Evolutionary conservation across 2,113 vertebrate species (phyloP), one percentile per base, ranked within the genome.

Genomic region (Onychostoma macrolepis): DNA sequence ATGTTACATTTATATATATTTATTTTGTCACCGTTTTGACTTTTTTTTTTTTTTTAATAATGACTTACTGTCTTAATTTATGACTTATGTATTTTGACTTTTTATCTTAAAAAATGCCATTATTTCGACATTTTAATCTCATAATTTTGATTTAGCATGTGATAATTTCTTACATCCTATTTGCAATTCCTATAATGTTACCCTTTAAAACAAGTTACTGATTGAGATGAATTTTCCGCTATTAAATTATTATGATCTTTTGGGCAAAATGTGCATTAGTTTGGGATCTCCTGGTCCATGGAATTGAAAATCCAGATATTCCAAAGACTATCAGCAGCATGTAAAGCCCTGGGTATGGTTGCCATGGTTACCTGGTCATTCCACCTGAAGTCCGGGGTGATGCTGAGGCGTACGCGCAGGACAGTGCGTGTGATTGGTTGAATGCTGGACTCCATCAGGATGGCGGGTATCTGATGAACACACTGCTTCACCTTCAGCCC

Each of bases 401-500:
- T 90, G 78, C 56, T 91, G 45, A 99, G 96, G 3, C 97, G 96
- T 3, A 99, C 97, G 1, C 98, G 95, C 17, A 99, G 95, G 53
- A 99, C 98, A 0, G 98, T 99, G 89, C 98, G 95, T 15, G 98
- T 99, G 94, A 99, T 99, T 90, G 98, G 98, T 89, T 99, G 98
- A 91, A 99, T 97, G 0, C 91, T 96, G 48, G 97, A 97, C 92
- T 99, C 98, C 97, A 99, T 96, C 12, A 92, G 85, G 89, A 99
- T 94, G 6, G 97, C 96, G 67, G 98, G 98, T 89, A 99, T 97
- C 95, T 99, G 98, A 91, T 99, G 97, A 88, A 96, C 97, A 53
- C 97, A 99, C 43, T 99, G 98, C 76, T 99, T 99, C 93, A 99
- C 97, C 90, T 98, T 95, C 85, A 97, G 88, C 33, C 98, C 98